Base-by-base conservation (phyloP, 1,140 invertebrate species). In the Lerema accius region DNA sequence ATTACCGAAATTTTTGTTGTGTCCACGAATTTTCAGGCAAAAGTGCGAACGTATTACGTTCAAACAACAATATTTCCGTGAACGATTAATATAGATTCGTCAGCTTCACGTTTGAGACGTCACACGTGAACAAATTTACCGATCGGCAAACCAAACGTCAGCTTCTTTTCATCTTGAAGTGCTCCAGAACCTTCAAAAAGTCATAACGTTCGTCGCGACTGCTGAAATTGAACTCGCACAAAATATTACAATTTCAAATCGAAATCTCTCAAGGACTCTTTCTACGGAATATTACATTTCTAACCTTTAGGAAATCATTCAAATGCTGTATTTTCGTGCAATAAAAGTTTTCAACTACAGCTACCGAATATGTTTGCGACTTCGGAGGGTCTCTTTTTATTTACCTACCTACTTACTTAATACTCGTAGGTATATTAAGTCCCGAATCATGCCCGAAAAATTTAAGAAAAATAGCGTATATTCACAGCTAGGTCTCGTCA, bases 151-250 rank as follows among this genome's bases (percentile, higher is more conserved):
- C 37, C 37, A 39, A 55, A 42, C 16, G 11, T 19, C 13, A 15
- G 9, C 3, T 19, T 19, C 35, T 14, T 55, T 40, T 15, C 50
- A 42, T 55, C 37, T 13, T 6, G 37, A 19, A 10, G 9, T 14
- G 14, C 17, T 55, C n/a, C 13, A 15, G 28, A 15, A 26, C 11
- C 13, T 23, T 55, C 50, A 42, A 42, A 49, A 50, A 23, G 50
- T 55, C 37, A 42, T 42, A 55, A 55, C 37, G 37, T 17, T n/a
- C 50, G 19, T 42, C 35, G 50, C 37, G 50, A 42, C 17, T 55
- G 19, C 37, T 42, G 9, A 55, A 55, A 55, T 55, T 55, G 50
- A 55, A 55, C 50, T 55, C 17, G 17, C 17, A 42, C 50, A 28
- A 55, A 55, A 42, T 42, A 42, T 42, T 53, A 53, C 35, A 53